Conservation (phyloP, 1,140 invertebrate species). For the Cotesia chilonis region DNA sequence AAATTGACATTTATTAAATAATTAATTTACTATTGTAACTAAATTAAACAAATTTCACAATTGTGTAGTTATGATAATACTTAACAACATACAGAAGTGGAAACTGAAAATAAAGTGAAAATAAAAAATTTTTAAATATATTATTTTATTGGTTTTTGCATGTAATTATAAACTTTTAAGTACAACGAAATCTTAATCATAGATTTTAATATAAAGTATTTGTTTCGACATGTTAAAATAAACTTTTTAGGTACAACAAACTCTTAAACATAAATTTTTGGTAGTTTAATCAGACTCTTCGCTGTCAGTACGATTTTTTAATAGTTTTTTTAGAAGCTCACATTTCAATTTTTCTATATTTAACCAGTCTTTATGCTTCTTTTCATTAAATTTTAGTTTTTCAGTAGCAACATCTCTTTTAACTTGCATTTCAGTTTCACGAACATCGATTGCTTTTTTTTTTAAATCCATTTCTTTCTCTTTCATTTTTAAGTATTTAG, state of each 20-base stretch:
- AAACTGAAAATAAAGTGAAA: not conserved
- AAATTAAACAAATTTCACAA: not conserved
- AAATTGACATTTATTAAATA: constrained; percentile 3
- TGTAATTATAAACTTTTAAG: not conserved
- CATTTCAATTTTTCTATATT: not conserved
- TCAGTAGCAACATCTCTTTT: not conserved
- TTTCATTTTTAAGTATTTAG: constrained; percentile 3
- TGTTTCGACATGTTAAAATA: not conserved
- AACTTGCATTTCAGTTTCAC: not conserved
- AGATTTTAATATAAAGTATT: not conserved
- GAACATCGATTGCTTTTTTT: not conserved
- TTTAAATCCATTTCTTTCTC: not conserved
- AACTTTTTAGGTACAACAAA: constrained; percentile 10
- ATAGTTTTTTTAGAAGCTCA: not conserved
- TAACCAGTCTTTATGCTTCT: not conserved
- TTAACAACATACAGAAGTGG: not conserved
- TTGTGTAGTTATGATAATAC: not conserved
- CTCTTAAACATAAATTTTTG: not conserved
- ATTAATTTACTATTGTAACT: not conserved
- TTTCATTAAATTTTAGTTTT: constrained; percentile 1
- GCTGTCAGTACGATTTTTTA: constrained; percentile 2
- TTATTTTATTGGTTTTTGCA: constrained; percentile 6
- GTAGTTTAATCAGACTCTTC: constrained; percentile 5
- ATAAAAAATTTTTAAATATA: not conserved
- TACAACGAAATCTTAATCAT: not conserved